Evolutionary conservation across 2,113 vertebrate species (phyloP).

Genomic region (Chaetorhynchus papuensis): DNA sequence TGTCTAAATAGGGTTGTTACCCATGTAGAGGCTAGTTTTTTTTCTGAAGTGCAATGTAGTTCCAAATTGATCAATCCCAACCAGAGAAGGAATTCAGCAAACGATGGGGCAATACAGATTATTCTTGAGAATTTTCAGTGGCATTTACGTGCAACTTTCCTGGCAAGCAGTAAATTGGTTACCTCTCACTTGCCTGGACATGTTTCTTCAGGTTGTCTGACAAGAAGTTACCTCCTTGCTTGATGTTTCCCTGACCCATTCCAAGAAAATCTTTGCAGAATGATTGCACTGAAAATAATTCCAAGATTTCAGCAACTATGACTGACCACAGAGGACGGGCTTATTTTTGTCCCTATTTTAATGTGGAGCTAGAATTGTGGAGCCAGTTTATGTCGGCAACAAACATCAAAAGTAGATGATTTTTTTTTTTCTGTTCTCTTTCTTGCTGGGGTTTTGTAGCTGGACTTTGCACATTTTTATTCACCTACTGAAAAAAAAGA

Average conservation of each 20-base stretch:
- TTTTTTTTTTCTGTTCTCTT: neutral
- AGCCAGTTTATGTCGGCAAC: neutral
- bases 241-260: constrained; percentile 11
- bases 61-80: neutral
- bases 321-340: neutral
- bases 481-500: neutral
- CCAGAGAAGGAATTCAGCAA: neutral
- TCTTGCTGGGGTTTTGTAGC: neutral
- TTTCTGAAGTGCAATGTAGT: neutral
- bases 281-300: neutral
- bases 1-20: neutral
- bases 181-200: neutral
- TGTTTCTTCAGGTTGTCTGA: constrained; percentile 32
- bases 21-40: neutral
- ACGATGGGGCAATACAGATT: neutral
- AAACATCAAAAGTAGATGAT: neutral
- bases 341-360: constrained; percentile 12
- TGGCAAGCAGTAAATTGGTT: neutral
- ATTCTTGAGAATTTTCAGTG: neutral
- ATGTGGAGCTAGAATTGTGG: neutral
- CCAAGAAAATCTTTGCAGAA: constrained; percentile 39
- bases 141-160: neutral
- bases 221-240: constrained; percentile 22
- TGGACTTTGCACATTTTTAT: neutral
- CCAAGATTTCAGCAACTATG: neutral